phyloP scores from a whole-genome alignment of 2,113 vertebrate genomes.

The Nymphicus hollandicus region DNA sequence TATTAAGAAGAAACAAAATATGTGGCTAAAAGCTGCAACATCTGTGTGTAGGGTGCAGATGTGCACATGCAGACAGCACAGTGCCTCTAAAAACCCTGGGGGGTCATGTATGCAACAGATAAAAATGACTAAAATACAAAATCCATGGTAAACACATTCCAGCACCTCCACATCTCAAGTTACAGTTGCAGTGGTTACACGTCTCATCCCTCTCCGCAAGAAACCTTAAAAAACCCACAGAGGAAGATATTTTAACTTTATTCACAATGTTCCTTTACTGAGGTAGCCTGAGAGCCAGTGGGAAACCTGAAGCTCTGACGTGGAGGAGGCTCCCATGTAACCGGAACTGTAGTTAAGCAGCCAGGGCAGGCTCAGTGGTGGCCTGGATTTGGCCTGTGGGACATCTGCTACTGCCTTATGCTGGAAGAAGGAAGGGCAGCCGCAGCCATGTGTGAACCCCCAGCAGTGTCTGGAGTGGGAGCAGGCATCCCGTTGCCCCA shows the following conservation, averaged over 20 bases:
- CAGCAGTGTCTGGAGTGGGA: background rate
- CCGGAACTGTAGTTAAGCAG: background rate
- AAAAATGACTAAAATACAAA: background rate
- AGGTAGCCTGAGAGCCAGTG: background rate
- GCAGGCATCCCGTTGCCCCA: fast-evolving
- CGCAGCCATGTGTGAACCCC: fast-evolving
- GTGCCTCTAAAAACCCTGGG: background rate
- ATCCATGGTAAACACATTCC: background rate
- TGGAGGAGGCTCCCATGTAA: background rate
- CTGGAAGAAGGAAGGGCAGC: background rate
- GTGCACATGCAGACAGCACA: background rate
- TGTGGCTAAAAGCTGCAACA: background rate
- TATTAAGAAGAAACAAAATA: background rate
- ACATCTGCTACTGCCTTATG: background rate
- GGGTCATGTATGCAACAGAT: background rate
- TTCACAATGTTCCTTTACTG: background rate
- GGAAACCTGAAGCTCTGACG: background rate
- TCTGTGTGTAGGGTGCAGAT: background rate
- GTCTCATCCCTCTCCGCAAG: background rate
- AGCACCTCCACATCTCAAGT: background rate
- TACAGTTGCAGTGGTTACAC: background rate
- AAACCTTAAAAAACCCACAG: background rate
- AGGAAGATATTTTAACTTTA: background rate
- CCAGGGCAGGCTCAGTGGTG: background rate
- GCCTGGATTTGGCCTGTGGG: fast-evolving